phyloP scores from a whole-genome alignment of 2,888 invertebrate species.

The Limenitis camilla region DNA sequence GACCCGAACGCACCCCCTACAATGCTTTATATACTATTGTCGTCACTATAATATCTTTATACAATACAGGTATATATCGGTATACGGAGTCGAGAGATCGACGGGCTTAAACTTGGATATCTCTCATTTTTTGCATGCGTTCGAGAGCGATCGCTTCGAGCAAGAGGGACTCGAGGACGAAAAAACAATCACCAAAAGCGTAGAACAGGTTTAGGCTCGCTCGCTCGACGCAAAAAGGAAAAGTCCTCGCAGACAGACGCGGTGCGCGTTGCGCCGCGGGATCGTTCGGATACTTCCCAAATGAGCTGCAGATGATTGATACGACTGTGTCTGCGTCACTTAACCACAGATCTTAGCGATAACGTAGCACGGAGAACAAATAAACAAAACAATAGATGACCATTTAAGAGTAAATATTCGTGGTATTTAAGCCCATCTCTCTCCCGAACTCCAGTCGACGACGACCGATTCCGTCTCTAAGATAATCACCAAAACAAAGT shows the following conservation, averaged over 20 bases:
- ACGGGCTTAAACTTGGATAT: conserved; percentile 46
- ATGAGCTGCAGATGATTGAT: conserved; percentile 45
- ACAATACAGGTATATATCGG: conserved; percentile 45
- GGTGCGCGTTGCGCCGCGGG: conserved; percentile 38
- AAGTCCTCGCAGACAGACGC: conserved; percentile 49
- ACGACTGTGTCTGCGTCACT: conserved; percentile 39
- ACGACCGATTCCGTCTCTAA: conserved; percentile 42
- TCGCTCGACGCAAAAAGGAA: conserved; percentile 60
- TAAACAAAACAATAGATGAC: conserved; percentile 17
- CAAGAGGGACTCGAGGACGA: conserved; percentile 49
- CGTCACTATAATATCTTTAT: conserved; percentile 45
- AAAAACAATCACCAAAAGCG: conserved; percentile 67
- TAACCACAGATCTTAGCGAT: conserved; percentile 31
- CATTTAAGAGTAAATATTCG: conserved; percentile 1
- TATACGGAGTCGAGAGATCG: conserved; percentile 52
- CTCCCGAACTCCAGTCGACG: conserved; percentile 39
- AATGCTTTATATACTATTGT: conserved; percentile 47
- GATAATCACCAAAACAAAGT: conserved; percentile 7
- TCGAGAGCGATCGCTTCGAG: conserved; percentile 40
- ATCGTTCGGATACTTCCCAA: conserved; percentile 42
- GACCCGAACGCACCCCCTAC: conserved; percentile 31
- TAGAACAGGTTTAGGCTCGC: conserved; percentile 63
- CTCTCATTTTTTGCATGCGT: conserved; percentile 50
- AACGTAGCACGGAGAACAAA: conserved; percentile 15
- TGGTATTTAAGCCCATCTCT: conserved; percentile 36